A percentile compares a stretch with the other conserved stretches of the same genome.
These are phyloP conservation scores for Exaiptasia diaphana DNA, from an alignment of 64 coral and sea anemone genomes.

Conservation along the genomic window DNA sequence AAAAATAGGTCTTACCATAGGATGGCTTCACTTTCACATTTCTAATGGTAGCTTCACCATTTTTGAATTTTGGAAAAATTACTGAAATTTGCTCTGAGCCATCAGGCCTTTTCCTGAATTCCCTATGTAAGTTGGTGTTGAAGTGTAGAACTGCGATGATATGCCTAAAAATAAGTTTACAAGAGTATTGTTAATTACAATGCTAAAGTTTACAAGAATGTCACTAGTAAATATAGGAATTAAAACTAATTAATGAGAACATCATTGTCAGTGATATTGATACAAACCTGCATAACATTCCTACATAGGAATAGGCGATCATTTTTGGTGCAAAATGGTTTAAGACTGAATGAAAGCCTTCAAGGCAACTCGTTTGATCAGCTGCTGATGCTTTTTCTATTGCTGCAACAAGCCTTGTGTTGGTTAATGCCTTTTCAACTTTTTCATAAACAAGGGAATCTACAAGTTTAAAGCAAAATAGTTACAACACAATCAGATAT, in stretches of 20 bases:
- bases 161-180: constrained; percentile 3
- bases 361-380: constrained; percentile 11
- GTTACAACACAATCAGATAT: background rate
- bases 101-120: constrained; percentile 33
- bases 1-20: constrained; percentile 22
- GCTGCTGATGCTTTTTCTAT: constrained; percentile 33
- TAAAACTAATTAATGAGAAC: background rate
- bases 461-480: background rate
- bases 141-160: constrained; percentile 60
- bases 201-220: background rate
- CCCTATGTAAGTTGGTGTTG: constrained; percentile 49
- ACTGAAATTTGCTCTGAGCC: constrained; percentile 25
- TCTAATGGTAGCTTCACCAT: constrained; percentile 55
- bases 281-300: constrained; percentile 25
- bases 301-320: constrained; percentile 1
- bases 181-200: background rate
- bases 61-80: constrained; percentile 62
- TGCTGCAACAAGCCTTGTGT: background rate
- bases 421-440: background rate
- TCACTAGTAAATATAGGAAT: background rate
- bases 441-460: constrained; percentile 24
- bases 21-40: constrained; percentile 47
- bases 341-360: constrained; percentile 34
- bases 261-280: background rate
- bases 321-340: constrained; percentile 37